Conservation (phyloP, 1,140 invertebrate genomes). For the Pantala flavescens region DNA sequence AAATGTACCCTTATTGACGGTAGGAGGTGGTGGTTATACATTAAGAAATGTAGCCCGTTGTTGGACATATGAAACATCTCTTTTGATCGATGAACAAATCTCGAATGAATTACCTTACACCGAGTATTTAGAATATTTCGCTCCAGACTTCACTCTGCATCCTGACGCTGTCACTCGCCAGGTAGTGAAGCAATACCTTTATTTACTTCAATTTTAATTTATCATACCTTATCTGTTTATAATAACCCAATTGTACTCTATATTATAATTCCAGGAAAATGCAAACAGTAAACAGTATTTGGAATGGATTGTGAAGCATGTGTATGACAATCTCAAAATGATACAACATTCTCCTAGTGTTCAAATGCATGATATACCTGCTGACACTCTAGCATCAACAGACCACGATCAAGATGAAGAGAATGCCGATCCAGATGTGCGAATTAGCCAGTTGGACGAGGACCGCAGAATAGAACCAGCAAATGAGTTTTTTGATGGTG, state of each 20-base stretch:
- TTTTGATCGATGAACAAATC: conserved; percentile 82
- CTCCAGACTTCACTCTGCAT: conserved; percentile 87
- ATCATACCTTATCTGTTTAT: too few species aligned
- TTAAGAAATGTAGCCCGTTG: conserved; percentile 94
- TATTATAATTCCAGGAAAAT: conserved; percentile 49
- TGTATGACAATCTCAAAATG: conserved; percentile 81
- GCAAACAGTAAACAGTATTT: conserved; percentile 87
- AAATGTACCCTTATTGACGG: conserved; percentile 85
- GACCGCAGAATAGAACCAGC: conserved; percentile 77
- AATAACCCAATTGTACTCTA: too few species aligned
- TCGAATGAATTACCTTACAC: conserved; percentile 86
- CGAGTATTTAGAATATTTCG: conserved; percentile 92
- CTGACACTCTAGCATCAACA: conserved; percentile 36
- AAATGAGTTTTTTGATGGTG: conserved; percentile 90
- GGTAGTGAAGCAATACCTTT: too few species aligned
- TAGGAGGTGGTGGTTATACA: conserved; percentile 96
- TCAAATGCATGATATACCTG: conserved; percentile 89
- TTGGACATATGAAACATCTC: conserved; percentile 98
- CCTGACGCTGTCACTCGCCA: conserved; percentile 73
- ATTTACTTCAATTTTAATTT: too few species aligned
- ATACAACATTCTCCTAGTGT: conserved; percentile 80
- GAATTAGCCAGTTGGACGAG: conserved; percentile 65
- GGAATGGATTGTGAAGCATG: conserved; percentile 73
- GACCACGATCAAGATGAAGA: conserved; percentile 45
- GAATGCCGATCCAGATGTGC: conserved; percentile 61